Base-by-base conservation (phyloP, 2,888 invertebrate species). In the Fissipunctia ypsillon region DNA sequence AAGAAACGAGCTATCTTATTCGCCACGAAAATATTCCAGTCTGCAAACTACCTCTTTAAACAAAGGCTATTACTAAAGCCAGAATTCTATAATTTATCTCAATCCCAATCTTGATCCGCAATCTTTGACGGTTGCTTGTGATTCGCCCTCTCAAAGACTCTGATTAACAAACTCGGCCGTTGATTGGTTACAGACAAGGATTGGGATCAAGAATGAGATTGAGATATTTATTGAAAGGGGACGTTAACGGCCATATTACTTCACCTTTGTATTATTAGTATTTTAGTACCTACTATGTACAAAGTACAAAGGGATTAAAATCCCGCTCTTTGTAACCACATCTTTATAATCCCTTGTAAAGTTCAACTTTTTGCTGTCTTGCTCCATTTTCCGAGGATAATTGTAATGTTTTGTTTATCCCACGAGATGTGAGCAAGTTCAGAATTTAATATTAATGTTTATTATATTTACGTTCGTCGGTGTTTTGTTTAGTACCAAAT, bases 351-450 rank as follows among this genome's bases (percentile, higher is more conserved):
- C 56, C 78, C 38, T 19, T 50, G n/a, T 52, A 25, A 65, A 52
- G 64, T 61, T 52, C 45, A 78, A 60, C 38, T 80, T 80, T 72
- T 80, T 82, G 78, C 69, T 38, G 45, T 54, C 65, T 66, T 69
- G 43, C n/a, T 48, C 78, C 61, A 69, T 72, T 66, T 73, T 63
- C 56, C 2, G 25, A 69, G 48, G 59, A 64, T 78, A 67, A 80
- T 80, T 82, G 54, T 22, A 45, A 69, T 38, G 25, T 64, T 72
- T 14, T 82, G 68, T 72, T 69, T 72, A 61, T 48, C 1, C 35
- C 0, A 41, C 45, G 19, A 48, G 41, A 54, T 45, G 43, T 59
- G 1, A 64, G 10, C 48, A 38, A 61, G 28, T 61, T 68, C 48
- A 43, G 56, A 63, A 70, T 76, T 43, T 54, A 64, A 59, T 69